phyloP scores from a whole-genome alignment of 1,140 invertebrate genomes.

The Hormaphis cornu region DNA sequence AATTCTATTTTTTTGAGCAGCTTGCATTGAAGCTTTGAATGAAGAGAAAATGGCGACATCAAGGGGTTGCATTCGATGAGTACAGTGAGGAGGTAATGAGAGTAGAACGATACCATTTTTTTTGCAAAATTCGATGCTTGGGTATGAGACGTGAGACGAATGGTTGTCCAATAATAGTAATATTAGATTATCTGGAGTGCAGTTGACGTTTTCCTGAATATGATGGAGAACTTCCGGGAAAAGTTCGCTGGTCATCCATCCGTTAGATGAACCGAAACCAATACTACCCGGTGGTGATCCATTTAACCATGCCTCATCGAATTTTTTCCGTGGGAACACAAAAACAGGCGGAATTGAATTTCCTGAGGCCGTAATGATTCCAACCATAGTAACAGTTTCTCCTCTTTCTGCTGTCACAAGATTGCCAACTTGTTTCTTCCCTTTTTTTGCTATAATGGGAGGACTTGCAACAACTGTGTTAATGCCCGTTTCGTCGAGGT shows the following conservation, averaged over 20 bases:
- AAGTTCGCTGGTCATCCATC: conserved; percentile 39
- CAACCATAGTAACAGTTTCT: conserved; percentile 42
- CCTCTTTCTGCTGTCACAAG: conserved; percentile 44
- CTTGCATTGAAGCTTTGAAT: conserved; percentile 46
- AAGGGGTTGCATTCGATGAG: conserved; percentile 39
- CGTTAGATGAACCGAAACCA: conserved; percentile 39
- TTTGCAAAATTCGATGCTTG: conserved; percentile 35
- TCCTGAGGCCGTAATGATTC: conserved; percentile 42
- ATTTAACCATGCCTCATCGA: conserved; percentile 42
- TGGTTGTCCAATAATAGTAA: conserved; percentile 43
- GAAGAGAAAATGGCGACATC: conserved; percentile 42
- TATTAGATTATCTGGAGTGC: conserved; percentile 34
- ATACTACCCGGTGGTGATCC: conserved; percentile 43
- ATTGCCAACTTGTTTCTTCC: conserved; percentile 43
- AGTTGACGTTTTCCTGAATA: conserved; percentile 40
- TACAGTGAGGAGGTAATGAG: conserved; percentile 40
- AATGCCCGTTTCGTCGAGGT: conserved; percentile 47
- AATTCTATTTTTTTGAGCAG: conserved; percentile 41
- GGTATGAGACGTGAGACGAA: conserved; percentile 38
- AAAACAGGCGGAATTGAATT: conserved; percentile 43
- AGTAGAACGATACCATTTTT: conserved; percentile 38
- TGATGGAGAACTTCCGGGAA: conserved; percentile 40
- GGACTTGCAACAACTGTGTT: conserved; percentile 44
- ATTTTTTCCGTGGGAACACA: conserved; percentile 42
- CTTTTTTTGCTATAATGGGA: conserved; percentile 43